Conservation (phyloP, 2,113 vertebrate species). For the Dasyurus viverrinus region DNA sequence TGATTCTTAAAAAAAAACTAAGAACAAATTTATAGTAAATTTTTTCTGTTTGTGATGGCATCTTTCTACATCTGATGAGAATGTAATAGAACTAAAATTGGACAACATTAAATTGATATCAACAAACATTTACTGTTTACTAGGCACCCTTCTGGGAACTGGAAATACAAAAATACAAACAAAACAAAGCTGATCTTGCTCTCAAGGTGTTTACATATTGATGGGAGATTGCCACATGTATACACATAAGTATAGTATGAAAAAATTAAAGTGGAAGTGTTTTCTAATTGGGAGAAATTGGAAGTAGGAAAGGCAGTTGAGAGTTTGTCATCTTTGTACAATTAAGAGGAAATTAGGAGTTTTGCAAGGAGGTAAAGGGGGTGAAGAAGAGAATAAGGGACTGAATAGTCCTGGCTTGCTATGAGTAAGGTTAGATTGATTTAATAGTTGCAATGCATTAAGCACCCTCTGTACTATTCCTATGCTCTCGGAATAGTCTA, state of each 20-base stretch:
- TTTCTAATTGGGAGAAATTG: neutral
- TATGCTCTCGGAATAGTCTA: neutral
- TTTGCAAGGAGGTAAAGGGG: neutral
- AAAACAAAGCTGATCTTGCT: neutral
- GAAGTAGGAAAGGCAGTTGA: neutral
- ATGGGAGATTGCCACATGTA: neutral
- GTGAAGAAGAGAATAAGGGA: neutral
- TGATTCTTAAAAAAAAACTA: slow-evolving; percentile 33
- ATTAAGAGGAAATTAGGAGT: neutral
- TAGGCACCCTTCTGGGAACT: neutral
- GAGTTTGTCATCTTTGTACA: neutral
- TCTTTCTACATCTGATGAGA: slow-evolving; percentile 27
- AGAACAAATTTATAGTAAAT: neutral
- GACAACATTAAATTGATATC: neutral
- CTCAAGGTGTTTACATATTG: neutral
- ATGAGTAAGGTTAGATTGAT: neutral
- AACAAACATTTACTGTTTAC: neutral
- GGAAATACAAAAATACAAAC: neutral
- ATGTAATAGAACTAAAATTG: neutral
- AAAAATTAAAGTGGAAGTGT: neutral
- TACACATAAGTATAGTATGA: neutral
- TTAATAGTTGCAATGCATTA: neutral
- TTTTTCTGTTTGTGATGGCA: neutral
- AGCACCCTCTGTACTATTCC: neutral
- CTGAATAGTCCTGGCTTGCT: neutral